Conservation (phyloP, 2,888 invertebrate species). For the Pristionchus arcanus region DNA sequence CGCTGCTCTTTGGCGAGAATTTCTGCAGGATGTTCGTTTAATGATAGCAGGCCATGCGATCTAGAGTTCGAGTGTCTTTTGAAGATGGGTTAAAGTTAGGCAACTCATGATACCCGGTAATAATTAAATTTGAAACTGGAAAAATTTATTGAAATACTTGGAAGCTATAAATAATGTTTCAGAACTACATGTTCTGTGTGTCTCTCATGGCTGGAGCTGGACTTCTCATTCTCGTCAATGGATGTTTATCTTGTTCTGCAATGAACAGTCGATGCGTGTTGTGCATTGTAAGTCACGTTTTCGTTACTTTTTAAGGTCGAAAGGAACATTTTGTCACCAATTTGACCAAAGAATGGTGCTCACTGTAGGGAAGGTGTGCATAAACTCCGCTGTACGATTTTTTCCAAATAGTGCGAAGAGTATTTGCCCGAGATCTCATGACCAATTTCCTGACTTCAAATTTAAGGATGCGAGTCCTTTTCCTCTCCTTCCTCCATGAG, state of each 20-base stretch:
- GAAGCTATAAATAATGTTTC: not conserved
- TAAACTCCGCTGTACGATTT: not conserved
- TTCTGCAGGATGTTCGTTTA: not conserved
- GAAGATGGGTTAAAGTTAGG: not conserved
- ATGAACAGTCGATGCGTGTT: constrained; percentile 53
- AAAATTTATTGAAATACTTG: not conserved
- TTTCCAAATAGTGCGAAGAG: not conserved
- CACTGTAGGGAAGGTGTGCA: not conserved
- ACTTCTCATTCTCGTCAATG: constrained; percentile 55
- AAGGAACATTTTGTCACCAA: not conserved
- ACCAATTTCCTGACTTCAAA: not conserved
- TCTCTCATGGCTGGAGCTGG: constrained; percentile 56
- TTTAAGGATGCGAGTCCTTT: constrained; percentile 6
- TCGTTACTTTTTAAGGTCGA: not conserved
- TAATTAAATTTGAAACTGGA: not conserved
- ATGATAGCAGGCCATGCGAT: not conserved
- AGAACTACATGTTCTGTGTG: constrained; percentile 56
- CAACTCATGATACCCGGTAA: not conserved
- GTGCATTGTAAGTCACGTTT: constrained; percentile 9
- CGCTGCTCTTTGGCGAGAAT: not conserved
- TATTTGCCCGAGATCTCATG: not conserved
- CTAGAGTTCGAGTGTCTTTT: not conserved
- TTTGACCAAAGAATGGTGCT: not conserved
- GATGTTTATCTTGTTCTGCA: constrained; percentile 55
- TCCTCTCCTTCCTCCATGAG: not conserved